Evolutionary conservation across 2,888 invertebrate species (phyloP).

Genomic region (Hemithea aestivaria): DNA sequence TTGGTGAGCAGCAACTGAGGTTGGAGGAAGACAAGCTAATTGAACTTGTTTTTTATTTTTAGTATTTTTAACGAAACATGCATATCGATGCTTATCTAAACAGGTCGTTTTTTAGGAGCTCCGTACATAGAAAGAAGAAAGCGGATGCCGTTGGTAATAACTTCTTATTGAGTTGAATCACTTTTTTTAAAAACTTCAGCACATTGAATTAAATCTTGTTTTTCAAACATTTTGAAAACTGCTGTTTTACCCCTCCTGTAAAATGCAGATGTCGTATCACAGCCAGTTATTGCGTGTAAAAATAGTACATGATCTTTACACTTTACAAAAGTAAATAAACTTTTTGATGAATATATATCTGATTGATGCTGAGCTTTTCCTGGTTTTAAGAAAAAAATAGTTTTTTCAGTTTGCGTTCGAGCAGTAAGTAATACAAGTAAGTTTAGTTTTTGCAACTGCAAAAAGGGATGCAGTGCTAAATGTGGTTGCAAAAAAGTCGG

Average conservation of each 20-base stretch:
- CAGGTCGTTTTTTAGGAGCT: constrained; percentile 14
- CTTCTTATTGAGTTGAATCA: constrained; percentile 9
- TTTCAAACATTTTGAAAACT: constrained; percentile 31
- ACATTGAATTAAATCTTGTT: constrained; percentile 25
- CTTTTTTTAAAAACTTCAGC: too few relatives aligned
- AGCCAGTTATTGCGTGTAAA: constrained; percentile 23
- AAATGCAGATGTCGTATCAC: constrained; percentile 27
- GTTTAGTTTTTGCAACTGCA: too few relatives aligned
- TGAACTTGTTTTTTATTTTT: too few relatives aligned
- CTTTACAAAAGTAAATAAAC: constrained; percentile 23
- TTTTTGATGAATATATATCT: constrained; percentile 24
- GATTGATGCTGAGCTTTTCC: constrained; percentile 22
- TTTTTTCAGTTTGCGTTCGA: constrained; percentile 29
- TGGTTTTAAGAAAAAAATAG: constrained; percentile 22
- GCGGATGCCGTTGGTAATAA: constrained; percentile 20
- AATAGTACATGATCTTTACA: constrained; percentile 25
- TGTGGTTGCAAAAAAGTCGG: too few relatives aligned
- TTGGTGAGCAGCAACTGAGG: too few relatives aligned
- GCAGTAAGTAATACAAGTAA: constrained; percentile 24
- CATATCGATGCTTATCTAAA: too few relatives aligned
- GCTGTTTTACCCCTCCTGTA: constrained; percentile 27
- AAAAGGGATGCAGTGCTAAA: too few relatives aligned
- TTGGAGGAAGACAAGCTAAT: too few relatives aligned
- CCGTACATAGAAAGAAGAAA: constrained; percentile 24
- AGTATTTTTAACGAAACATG: too few relatives aligned